A percentile compares a stretch with the other conserved stretches of the same genome.
Evolutionary conservation across 2,797 vertebrate species (phyloP).

Genomic region (Phataginus tetradactyla): DNA sequence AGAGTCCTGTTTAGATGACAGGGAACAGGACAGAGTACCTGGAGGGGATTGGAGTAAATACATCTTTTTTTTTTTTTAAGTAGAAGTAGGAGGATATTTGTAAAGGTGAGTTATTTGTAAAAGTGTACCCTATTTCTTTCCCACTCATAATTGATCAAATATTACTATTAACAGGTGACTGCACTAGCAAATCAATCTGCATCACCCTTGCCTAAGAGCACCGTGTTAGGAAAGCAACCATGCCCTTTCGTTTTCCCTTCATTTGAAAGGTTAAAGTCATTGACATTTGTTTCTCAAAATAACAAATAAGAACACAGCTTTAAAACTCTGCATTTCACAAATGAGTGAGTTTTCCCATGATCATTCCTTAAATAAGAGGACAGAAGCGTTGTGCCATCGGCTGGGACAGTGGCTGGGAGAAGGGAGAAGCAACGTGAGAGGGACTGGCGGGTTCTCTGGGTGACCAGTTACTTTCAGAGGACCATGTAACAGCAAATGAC

Average conservation of each 20-base stretch:
- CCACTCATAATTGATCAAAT: neutral
- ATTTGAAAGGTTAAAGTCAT: slow-evolving; percentile 66
- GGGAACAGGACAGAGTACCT: neutral
- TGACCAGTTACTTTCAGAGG: neutral
- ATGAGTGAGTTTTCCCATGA: neutral
- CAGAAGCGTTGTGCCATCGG: neutral
- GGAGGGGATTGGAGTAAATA: neutral
- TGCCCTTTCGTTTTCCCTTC: slow-evolving; percentile 4
- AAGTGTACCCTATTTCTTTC: slow-evolving; percentile 17
- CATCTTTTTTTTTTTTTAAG: slow-evolving; percentile 71
- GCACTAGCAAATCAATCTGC: neutral
- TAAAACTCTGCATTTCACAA: slow-evolving; percentile 17
- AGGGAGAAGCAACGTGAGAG: neutral
- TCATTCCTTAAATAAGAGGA: neutral
- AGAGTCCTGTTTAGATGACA: slow-evolving; percentile 17
- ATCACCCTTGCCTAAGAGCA: neutral
- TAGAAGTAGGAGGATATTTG: neutral
- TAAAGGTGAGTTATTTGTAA: neutral
- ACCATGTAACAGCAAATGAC: neutral
- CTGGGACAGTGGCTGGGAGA: neutral
- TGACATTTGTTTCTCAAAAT: slow-evolving; percentile 79
- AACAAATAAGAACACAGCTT: slow-evolving; percentile 47
- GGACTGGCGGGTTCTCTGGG: neutral
- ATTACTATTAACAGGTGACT: neutral
- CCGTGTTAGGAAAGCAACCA: neutral